Evolutionary conservation across 2,113 vertebrate genomes (phyloP), one percentile per base, ranked within the genome.

Genomic region (Oncorhynchus clarkii): DNA sequence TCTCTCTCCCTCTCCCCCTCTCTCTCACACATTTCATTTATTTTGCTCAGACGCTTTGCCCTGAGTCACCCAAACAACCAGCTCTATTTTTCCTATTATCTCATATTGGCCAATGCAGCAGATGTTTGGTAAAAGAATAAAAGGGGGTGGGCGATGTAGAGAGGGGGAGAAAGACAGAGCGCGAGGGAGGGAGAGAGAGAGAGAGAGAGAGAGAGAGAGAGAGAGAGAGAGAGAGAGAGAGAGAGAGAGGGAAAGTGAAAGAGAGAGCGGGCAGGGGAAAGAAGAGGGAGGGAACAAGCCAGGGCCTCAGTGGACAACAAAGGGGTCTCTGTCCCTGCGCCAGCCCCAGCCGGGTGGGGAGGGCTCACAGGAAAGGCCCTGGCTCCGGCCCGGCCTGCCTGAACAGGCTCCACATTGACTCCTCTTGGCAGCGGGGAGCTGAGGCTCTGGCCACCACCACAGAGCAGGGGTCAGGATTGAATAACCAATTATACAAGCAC

Each of bases 291-390:
- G 70, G 66, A 49, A 71, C 67, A 78, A 73, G 93, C 93, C 90
- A 93, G 94, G 94, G 88, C 93, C 90, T 91, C 88, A 83, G 90
- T 90, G 83, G 80, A 94, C 95, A 98, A 99, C 97, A 99, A 99
- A 94, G 97, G 95, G 87, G 89, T 93, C 93, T 97, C 96, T 99
- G 97, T 99, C 95, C 94, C 93, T 29, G 88, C 89, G 96, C 96
- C 97, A 97, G 95, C 93, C 95, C 95, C 96, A 96, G 95, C 95
- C 95, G 94, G 89, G 96, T 95, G 95, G 95, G 95, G 96, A 92
- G 77, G 92, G 95, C 96, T 95, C 96, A 96, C 96, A 98, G 97
- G 97, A 98, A 99, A 96, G 95, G 95, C 94, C 93, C 95, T 96
- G 96, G 95, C 95, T 96, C 95, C 94, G 93, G 86, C 84, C 89